Conservation (phyloP, 2,113 vertebrate genomes). For the Sorex fumeus region DNA sequence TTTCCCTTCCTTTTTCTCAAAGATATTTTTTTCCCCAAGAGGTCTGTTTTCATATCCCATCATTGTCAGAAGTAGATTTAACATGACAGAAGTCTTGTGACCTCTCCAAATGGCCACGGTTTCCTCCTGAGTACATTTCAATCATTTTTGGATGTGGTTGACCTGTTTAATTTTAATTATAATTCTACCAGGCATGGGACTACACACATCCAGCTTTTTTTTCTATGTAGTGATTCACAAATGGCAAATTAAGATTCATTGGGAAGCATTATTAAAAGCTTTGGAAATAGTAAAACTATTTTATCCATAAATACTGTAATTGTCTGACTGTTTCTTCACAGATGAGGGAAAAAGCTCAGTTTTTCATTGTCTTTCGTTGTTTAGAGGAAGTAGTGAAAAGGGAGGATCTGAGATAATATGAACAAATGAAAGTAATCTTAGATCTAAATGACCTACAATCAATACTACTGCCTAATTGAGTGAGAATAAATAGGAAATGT, state of each 20-base stretch:
- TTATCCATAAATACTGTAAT: background rate
- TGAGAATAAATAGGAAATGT: background rate
- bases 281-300: background rate
- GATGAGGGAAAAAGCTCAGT: background rate
- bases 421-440: conserved; percentile 47
- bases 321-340: background rate
- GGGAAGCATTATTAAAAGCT: conserved; percentile 22
- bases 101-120: conserved; percentile 3
- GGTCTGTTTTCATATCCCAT: background rate
- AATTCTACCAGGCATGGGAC: background rate
- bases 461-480: background rate
- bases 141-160: background rate
- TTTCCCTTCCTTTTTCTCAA: conserved; percentile 48
- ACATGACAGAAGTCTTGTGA: conserved; percentile 11
- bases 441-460: conserved; percentile 47
- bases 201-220: background rate
- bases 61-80: conserved; percentile 21
- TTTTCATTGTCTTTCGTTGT: conserved; percentile 39
- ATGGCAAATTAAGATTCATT: background rate
- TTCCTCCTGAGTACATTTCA: conserved; percentile 18
- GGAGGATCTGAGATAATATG: background rate
- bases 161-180: conserved; percentile 27
- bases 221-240: conserved; percentile 38
- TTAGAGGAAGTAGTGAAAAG: conserved; percentile 58
- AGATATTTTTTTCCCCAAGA: background rate